phyloP scores from a whole-genome alignment of 2,797 vertebrate genomes.

The Lagodon rhomboides region DNA sequence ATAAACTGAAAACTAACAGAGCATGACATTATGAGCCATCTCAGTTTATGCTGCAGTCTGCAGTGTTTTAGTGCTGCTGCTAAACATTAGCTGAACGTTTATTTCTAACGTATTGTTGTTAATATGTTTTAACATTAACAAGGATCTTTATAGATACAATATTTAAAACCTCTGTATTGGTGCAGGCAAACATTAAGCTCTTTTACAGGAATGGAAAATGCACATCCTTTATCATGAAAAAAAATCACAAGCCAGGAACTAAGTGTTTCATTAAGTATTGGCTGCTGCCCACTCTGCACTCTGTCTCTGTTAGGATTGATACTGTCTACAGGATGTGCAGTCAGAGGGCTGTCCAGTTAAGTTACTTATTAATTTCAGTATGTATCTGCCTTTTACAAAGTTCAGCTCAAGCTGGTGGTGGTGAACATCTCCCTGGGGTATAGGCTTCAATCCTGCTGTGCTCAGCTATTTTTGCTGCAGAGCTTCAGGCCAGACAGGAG shows the following conservation, averaged over 20 bases:
- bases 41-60: slow-evolving; percentile 13
- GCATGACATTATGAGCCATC: neutral
- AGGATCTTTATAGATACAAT: neutral
- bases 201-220: neutral
- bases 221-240: neutral
- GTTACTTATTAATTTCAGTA: slow-evolving; percentile 15
- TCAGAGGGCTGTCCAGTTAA: neutral
- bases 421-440: slow-evolving; percentile 8
- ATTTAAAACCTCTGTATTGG: neutral
- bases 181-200: neutral
- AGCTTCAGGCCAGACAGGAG: slow-evolving; percentile 24
- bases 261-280: neutral
- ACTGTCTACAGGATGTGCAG: slow-evolving; percentile 18
- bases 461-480: slow-evolving; percentile 44
- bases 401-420: slow-evolving; percentile 22
- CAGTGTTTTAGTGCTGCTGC: slow-evolving; percentile 6
- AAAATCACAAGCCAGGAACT: neutral
- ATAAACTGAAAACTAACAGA: slow-evolving; percentile 31
- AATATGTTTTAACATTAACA: slow-evolving; percentile 1
- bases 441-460: slow-evolving; percentile 37
- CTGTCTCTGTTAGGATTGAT: slow-evolving; percentile 8
- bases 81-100: neutral
- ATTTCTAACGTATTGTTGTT: neutral
- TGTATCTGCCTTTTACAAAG: slow-evolving; percentile 11
- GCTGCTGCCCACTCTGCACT: neutral